A percentile compares a stretch with the other conserved stretches of the same genome.
These are phyloP conservation scores for Clistopyga incitator DNA, from an alignment of 2,888 invertebrate genomes.

Conservation along the genomic window DNA sequence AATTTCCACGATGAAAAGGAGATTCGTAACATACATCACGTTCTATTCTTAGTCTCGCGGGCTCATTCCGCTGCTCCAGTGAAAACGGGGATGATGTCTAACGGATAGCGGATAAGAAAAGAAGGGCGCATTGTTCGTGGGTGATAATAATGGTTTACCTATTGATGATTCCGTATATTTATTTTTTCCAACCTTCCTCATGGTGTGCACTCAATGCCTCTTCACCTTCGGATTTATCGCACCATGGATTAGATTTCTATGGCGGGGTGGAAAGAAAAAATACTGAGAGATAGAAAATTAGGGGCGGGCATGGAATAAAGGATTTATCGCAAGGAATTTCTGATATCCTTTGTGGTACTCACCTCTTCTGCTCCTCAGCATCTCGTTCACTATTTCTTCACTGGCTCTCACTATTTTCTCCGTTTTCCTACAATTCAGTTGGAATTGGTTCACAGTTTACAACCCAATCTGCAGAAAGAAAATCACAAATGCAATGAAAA, in stretches of 20 bases:
- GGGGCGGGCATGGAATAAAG: conserved; percentile 60
- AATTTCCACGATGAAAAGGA: conserved; percentile 54
- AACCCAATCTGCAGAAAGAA: too few relatives aligned
- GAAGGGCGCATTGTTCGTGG: conserved; percentile 55
- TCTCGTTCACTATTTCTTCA: conserved; percentile 31
- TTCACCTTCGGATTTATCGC: conserved; percentile 67
- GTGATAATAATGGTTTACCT: conserved; percentile 58
- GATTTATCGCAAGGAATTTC: conserved; percentile 70
- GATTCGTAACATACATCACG: conserved; percentile 34
- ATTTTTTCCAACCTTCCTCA: conserved; percentile 40
- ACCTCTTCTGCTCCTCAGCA: conserved; percentile 17
- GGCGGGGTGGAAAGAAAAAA: conserved; percentile 24
- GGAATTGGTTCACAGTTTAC: too few relatives aligned
- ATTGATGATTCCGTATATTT: conserved; percentile 55
- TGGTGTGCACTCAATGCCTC: conserved; percentile 44
- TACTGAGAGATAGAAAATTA: conserved; percentile 23
- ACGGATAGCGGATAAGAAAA: conserved; percentile 38
- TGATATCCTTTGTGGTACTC: conserved; percentile 62
- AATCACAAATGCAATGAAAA: too few relatives aligned
- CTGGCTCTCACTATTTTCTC: too few relatives aligned
- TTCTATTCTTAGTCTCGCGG: conserved; percentile 11
- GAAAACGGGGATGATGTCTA: not conserved
- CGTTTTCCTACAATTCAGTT: too few relatives aligned
- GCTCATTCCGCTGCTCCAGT: conserved; percentile 5
- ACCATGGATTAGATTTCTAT: conserved; percentile 66